These are phyloP conservation scores for Apodemus speciosus DNA, from an alignment of 2,113 vertebrate species.

Conservation along the genomic window DNA sequence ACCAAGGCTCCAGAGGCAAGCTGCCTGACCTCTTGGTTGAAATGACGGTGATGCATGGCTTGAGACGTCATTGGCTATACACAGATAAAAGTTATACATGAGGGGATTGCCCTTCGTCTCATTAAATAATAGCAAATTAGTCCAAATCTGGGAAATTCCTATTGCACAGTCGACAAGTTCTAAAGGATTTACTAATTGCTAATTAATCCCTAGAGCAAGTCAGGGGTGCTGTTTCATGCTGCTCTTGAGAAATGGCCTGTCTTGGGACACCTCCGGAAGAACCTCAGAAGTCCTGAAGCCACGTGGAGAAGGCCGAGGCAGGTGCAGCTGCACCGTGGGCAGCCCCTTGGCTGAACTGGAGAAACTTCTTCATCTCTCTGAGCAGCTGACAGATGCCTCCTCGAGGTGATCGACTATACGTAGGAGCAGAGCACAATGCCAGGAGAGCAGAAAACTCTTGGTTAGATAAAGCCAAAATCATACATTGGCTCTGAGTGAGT, in stretches of 20 bases:
- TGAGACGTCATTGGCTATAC: background rate
- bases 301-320: background rate
- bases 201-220: slow-evolving; percentile 57
- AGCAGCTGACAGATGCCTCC: background rate
- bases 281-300: background rate
- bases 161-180: slow-evolving; percentile 39
- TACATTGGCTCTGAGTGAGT: background rate
- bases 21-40: background rate
- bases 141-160: slow-evolving; percentile 54
- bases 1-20: background rate
- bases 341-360: background rate
- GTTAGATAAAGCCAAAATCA: background rate
- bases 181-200: slow-evolving; percentile 26
- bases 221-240: background rate
- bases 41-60: background rate
- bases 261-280: background rate
- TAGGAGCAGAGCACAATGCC: background rate
- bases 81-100: background rate
- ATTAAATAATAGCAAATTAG: background rate
- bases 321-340: background rate
- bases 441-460: background rate
- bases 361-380: background rate
- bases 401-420: background rate
- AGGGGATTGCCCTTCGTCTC: background rate
- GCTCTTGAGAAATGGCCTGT: slow-evolving; percentile 25